Evolutionary conservation across 1,140 invertebrate genomes (phyloP), one percentile per base, ranked within the genome.

Genomic region (Diorhabda carinulata): DNA sequence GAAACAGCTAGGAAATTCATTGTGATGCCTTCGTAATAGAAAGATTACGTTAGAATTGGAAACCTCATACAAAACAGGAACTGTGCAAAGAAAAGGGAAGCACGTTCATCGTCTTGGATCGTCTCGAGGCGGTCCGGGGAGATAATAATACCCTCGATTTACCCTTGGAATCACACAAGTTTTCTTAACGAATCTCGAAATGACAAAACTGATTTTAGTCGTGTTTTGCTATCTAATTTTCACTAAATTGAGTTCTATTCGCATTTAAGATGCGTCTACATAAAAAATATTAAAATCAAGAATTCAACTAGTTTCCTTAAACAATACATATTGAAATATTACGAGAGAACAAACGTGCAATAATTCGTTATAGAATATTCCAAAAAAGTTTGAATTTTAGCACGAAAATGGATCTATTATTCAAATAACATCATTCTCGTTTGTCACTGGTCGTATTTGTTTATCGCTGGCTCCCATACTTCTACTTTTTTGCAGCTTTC

Each of bases 11-110:
- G 59, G 66, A 72, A 67, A 74, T 73, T 74, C 73, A 74, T 70
- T 71, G 68, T 72, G 73, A 74, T 73, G 71, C 73, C 67, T 71
- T 68, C 68, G 69, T 74, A 74, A 74, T 74, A 73, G 73, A 74
- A 70, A 74, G 73, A 74, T 74, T 74, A 74, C 69, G 71, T 73
- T 73, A 70, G 73, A 72, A 73, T 74, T 70, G 73, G 69, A 73
- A 71, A 57, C 63, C 68, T 66, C 64, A 66, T 62, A 61, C 57
- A 67, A 60, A 47, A 68, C 69, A 64, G 58, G 63, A 61, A 61
- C 65, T 60, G 40, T 5, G 57, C 58, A 64, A 62, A 62, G 70
- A 43, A 68, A 60, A 69, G 68, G 61, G 60, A 64, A 64, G 45
- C 64, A 8, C n/a, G 61, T 62, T 62, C 61, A 43, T 62, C 41